These are phyloP conservation scores for Caloenas nicobarica DNA, from an alignment of 2,113 vertebrate genomes.

Conservation along the genomic window DNA sequence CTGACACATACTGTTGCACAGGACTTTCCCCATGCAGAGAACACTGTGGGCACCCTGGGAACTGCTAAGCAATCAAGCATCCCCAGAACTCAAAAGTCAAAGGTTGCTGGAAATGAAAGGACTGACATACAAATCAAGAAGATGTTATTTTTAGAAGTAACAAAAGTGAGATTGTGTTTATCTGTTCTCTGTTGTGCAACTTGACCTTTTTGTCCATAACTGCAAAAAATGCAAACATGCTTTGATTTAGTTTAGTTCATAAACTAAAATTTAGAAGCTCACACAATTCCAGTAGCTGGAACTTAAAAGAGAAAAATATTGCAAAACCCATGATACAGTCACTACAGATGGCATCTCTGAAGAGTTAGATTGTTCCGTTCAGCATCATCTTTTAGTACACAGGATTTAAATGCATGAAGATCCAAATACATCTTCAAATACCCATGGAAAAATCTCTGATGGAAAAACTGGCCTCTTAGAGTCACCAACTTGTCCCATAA, in stretches of 20 bases:
- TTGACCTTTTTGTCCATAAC: not conserved
- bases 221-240: rapidly evolving
- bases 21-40: not conserved
- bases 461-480: not conserved
- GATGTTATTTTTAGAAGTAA: not conserved
- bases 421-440: not conserved
- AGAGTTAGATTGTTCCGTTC: not conserved
- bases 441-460: not conserved
- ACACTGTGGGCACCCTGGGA: not conserved
- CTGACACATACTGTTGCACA: not conserved
- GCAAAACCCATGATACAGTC: not conserved
- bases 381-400: not conserved
- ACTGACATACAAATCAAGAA: not conserved
- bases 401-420: not conserved
- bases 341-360: not conserved
- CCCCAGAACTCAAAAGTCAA: not conserved
- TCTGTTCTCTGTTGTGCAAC: not conserved
- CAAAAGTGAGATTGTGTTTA: rapidly evolving
- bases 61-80: not conserved
- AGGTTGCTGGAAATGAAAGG: not conserved
- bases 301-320: not conserved
- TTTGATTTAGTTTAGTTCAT: not conserved
- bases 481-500: not conserved
- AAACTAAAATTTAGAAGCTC: not conserved
- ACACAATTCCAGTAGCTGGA: not conserved